Evolutionary conservation across 2,113 vertebrate species (phyloP).

Genomic region (Platysteira castanea): DNA sequence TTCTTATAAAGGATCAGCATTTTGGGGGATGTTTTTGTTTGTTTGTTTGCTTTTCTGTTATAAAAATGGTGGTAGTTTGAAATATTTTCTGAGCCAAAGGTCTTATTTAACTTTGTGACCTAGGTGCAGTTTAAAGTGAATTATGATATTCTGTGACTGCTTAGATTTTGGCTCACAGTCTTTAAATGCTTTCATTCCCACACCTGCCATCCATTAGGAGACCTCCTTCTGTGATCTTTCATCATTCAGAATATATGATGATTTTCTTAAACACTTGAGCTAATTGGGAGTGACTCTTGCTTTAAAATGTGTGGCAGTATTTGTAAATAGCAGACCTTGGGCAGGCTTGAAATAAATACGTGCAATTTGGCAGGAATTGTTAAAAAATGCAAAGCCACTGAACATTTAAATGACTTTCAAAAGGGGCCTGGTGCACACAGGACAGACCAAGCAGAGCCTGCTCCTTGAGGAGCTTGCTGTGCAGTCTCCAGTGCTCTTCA

Average conservation of each 20-base stretch:
- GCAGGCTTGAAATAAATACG: constrained; percentile 44
- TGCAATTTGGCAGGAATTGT: constrained; percentile 45
- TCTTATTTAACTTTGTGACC: constrained; percentile 55
- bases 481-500: not conserved
- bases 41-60: not conserved
- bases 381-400: not conserved
- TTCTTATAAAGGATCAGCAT: not conserved
- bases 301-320: constrained; percentile 63
- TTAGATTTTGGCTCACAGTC: constrained; percentile 73
- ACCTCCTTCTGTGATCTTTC: constrained; percentile 85
- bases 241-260: constrained; percentile 86
- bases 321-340: not conserved
- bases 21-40: not conserved
- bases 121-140: constrained; percentile 47
- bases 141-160: constrained; percentile 34
- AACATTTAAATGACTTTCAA: not conserved
- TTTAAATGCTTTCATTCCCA: constrained; percentile 74
- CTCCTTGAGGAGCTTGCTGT: not conserved
- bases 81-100: not conserved
- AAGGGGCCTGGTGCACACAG: not conserved
- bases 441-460: not conserved
- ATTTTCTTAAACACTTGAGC: constrained; percentile 74
- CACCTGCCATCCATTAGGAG: constrained; percentile 88
- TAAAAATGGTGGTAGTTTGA: not conserved
- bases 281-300: constrained; percentile 80